Conservation (phyloP, 92 coral and sea anemone species). For the Zoanthus gigantus region DNA sequence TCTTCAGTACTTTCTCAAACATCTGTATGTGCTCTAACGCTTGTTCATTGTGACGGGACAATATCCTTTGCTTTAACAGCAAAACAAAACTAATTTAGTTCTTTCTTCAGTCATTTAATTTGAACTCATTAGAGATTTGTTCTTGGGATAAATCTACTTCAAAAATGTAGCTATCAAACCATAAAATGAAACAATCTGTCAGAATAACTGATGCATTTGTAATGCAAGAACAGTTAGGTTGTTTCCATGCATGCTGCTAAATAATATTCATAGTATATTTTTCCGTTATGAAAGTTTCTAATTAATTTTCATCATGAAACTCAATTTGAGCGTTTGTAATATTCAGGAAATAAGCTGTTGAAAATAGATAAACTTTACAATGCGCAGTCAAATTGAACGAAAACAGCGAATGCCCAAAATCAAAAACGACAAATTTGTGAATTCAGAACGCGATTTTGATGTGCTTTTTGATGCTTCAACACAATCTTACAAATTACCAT, state of each 20-base stretch:
- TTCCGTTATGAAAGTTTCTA: slow-evolving; percentile 10
- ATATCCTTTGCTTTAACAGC: slow-evolving; percentile 2
- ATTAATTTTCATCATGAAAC: slow-evolving; percentile 20
- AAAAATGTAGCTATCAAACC: neutral
- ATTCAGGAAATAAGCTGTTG: slow-evolving; percentile 40
- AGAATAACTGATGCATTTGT: neutral
- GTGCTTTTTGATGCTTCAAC: neutral
- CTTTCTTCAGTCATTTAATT: slow-evolving; percentile 33
- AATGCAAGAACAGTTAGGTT: neutral
- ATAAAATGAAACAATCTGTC: neutral
- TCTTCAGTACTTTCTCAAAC: neutral
- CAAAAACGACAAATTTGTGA: slow-evolving; percentile 9
- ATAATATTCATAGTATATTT: neutral
- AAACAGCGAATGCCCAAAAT: neutral
- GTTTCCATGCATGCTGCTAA: neutral
- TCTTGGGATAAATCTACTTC: neutral
- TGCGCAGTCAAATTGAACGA: neutral
- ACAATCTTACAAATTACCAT: slow-evolving; percentile 9
- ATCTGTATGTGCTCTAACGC: slow-evolving; percentile 17
- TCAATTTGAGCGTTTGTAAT: slow-evolving; percentile 20
- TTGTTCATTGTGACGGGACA: slow-evolving; percentile 22
- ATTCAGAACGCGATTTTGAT: neutral
- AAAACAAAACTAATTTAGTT: slow-evolving; percentile 43
- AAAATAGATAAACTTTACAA: slow-evolving; percentile 39
- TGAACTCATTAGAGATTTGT: slow-evolving; percentile 18